phyloP scores from a whole-genome alignment of 2,888 invertebrate species.

The Phyllotreta cruciferae region DNA sequence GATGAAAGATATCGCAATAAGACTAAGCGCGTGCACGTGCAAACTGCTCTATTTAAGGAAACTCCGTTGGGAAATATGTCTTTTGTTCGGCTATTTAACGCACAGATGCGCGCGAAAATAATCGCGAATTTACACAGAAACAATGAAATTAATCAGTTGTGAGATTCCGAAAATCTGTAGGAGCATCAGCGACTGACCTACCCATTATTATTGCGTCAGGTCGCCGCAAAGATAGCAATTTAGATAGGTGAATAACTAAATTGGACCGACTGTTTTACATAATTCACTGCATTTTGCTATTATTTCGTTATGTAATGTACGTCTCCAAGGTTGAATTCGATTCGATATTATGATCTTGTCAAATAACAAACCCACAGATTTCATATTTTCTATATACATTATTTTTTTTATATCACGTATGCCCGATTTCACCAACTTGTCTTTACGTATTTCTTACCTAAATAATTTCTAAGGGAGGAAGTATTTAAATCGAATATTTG shows the following conservation, averaged over 20 bases:
- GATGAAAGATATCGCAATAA: no score
- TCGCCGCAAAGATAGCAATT: constrained; percentile 13
- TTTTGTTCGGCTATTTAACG: no score
- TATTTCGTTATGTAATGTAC: constrained; percentile 14
- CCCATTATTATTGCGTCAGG: constrained; percentile 10
- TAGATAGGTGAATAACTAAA: constrained; percentile 18
- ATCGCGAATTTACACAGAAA: constrained; percentile 1
- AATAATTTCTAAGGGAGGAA: no score
- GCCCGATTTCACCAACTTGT: no score
- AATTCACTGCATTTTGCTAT: constrained; percentile 15
- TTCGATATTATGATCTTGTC: not conserved
- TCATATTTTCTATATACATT: no score
- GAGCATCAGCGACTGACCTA: constrained; percentile 6
- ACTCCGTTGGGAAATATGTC: no score
- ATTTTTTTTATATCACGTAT: no score
- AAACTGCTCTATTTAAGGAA: no score
- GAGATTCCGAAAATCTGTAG: constrained; percentile 7
- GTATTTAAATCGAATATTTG: no score
- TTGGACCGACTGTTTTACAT: constrained; percentile 14
- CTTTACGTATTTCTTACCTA: no score
- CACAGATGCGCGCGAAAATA: not conserved
- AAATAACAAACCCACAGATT: no score
- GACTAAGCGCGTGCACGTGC: no score
- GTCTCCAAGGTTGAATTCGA: constrained; percentile 15
- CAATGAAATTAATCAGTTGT: not conserved